Evolutionary conservation across 2,113 vertebrate species (phyloP).

Genomic region (Arothron firmamentum): DNA sequence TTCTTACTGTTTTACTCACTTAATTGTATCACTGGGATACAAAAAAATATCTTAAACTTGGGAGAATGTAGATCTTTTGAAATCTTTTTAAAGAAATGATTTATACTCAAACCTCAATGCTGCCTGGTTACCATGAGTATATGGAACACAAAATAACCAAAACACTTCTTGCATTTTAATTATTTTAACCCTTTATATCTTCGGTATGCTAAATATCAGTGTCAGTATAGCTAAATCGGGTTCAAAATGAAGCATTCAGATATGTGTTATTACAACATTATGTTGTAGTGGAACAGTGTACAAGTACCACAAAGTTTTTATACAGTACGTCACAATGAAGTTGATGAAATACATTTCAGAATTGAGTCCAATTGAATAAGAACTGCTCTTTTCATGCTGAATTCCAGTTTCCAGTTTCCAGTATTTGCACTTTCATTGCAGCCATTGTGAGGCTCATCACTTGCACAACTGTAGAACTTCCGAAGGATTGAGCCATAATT

Average conservation of each 20-base stretch:
- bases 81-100: slow-evolving; percentile 24
- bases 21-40: slow-evolving; percentile 18
- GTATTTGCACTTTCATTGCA: slow-evolving; percentile 4
- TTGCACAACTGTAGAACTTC: slow-evolving; percentile 31
- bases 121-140: slow-evolving; percentile 15
- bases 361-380: too few relatives aligned
- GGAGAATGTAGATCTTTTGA: slow-evolving; percentile 24
- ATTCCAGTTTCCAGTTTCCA: too few relatives aligned
- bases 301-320: too few relatives aligned
- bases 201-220: background rate
- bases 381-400: too few relatives aligned
- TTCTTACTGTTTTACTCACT: slow-evolving; percentile 3
- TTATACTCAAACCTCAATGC: slow-evolving; percentile 24
- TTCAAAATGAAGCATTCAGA: too few relatives aligned
- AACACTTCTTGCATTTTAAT: slow-evolving; percentile 8
- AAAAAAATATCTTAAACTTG: slow-evolving; percentile 31
- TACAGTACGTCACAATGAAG: too few relatives aligned
- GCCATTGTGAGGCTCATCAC: slow-evolving; percentile 16
- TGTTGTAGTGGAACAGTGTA: too few relatives aligned
- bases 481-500: slow-evolving; percentile 30
- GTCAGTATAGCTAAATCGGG: too few relatives aligned
- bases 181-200: slow-evolving; percentile 32
- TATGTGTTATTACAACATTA: too few relatives aligned
- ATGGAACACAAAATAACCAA: slow-evolving; percentile 18
- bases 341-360: too few relatives aligned